These are phyloP conservation scores for Chymomyza amoena DNA, from an alignment of 2,888 invertebrate species.

Conservation along the genomic window DNA sequence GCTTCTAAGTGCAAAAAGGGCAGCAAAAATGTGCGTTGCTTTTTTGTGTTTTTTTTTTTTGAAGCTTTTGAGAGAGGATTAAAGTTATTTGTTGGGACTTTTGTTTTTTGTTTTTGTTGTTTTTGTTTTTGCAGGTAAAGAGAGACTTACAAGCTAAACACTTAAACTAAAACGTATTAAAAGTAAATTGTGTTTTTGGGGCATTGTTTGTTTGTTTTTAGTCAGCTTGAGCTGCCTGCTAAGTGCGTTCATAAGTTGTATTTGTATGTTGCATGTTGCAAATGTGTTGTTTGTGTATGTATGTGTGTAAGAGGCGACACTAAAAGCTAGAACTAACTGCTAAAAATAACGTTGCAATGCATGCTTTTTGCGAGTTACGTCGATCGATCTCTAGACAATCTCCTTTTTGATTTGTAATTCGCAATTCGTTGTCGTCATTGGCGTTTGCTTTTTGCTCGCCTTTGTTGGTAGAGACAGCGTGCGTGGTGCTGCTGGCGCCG, in stretches of 20 bases:
- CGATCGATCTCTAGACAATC: slow-evolving; percentile 51
- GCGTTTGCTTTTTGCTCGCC: slow-evolving; percentile 75
- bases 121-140: background rate
- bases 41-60: background rate
- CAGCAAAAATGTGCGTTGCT: slow-evolving; percentile 14
- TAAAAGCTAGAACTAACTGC: slow-evolving; percentile 30
- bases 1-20: background rate
- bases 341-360: slow-evolving; percentile 33
- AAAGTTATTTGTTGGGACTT: background rate
- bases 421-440: slow-evolving; percentile 73
- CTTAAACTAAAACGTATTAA: slow-evolving; percentile 13
- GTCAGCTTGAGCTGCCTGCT: background rate
- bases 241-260: background rate
- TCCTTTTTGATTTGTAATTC: slow-evolving; percentile 76
- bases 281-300: slow-evolving; percentile 18
- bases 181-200: background rate
- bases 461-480: slow-evolving; percentile 52
- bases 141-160: slow-evolving; percentile 6
- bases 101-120: too few relatives aligned
- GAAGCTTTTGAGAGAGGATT: background rate
- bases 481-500: slow-evolving; percentile 40
- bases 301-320: slow-evolving; percentile 50
- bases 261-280: background rate
- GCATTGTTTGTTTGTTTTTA: background rate
- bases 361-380: slow-evolving; percentile 14